Evolutionary conservation across 2,113 vertebrate species (phyloP).

Genomic region (Oplegnathus fasciatus): DNA sequence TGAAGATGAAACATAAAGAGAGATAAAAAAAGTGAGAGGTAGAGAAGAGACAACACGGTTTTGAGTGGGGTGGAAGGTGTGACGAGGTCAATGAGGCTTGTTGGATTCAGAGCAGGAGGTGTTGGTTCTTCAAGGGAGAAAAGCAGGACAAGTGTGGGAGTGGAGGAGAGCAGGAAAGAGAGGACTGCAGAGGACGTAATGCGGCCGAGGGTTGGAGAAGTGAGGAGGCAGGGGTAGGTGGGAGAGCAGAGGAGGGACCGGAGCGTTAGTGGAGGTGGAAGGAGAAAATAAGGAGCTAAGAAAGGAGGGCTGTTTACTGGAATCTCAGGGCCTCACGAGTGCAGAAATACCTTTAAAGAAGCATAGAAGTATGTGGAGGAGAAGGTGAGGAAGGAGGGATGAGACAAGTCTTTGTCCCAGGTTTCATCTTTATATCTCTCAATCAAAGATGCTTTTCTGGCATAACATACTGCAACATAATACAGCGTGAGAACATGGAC

Average conservation of each 20-base stretch:
- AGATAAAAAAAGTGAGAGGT: not conserved
- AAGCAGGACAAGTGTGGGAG: not conserved
- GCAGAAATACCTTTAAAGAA: not conserved
- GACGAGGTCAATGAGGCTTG: conserved; percentile 8
- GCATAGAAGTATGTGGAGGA: not conserved
- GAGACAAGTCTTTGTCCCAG: not conserved
- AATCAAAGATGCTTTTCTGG: no score
- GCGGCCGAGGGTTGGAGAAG: not conserved
- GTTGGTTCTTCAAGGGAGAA: not conserved
- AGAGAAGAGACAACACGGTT: conserved; percentile 16
- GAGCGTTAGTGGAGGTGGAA: not conserved
- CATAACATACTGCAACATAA: no score
- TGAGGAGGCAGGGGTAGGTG: not conserved
- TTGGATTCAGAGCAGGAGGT: conserved; percentile 30
- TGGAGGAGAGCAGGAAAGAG: conserved; percentile 5
- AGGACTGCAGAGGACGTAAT: not conserved
- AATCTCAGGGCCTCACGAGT: not conserved
- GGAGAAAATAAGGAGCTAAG: not conserved
- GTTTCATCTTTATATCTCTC: not conserved
- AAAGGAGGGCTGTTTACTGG: not conserved
- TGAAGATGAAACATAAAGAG: conserved; percentile 31
- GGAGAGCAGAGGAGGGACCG: no score
- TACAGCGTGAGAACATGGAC: no score
- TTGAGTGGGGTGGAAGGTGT: conserved; percentile 27
- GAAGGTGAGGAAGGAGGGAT: no score